A percentile compares a stretch with the other conserved stretches of the same genome.
Evolutionary conservation across 2,113 vertebrate genomes (phyloP).

Genomic region (Scalopus aquaticus): DNA sequence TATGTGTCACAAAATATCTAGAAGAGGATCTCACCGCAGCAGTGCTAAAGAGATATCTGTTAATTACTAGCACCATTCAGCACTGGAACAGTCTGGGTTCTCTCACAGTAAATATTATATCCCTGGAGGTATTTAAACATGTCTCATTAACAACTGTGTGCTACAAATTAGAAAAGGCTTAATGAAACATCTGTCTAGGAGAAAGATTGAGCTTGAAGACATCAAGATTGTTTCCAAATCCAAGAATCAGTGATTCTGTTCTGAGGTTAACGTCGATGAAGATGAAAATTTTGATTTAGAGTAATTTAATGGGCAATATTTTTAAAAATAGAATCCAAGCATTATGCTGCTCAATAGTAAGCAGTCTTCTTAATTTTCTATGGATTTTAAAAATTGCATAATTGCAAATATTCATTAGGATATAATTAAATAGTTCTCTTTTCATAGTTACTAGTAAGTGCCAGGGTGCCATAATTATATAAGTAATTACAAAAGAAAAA

Average conservation of each 20-base stretch:
- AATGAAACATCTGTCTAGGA: conserved; percentile 36
- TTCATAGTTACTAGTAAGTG: conserved; percentile 51
- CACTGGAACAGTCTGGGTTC: background rate
- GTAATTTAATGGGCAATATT: background rate
- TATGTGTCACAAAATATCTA: background rate
- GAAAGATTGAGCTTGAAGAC: conserved; percentile 21
- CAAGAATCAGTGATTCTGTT: conserved; percentile 14
- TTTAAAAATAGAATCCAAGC: conserved; percentile 25
- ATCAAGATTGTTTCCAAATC: conserved; percentile 37
- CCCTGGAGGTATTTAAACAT: background rate
- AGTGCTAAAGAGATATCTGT: background rate
- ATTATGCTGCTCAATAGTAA: conserved; percentile 40
- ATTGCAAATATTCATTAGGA: conserved; percentile 61
- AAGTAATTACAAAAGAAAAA: conserved; percentile 62
- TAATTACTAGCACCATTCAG: background rate
- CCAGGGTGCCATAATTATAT: conserved; percentile 49
- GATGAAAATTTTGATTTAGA: background rate
- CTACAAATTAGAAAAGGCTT: conserved; percentile 46
- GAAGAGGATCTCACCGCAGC: background rate
- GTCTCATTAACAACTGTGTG: conserved; percentile 12
- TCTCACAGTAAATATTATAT: background rate
- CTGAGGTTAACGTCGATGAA: background rate
- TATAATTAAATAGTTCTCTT: conserved; percentile 61
- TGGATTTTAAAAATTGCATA: conserved; percentile 43
- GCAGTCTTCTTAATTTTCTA: conserved; percentile 52